phyloP scores from a whole-genome alignment of 2,797 vertebrate species.

The Heliangelus exortis region DNA sequence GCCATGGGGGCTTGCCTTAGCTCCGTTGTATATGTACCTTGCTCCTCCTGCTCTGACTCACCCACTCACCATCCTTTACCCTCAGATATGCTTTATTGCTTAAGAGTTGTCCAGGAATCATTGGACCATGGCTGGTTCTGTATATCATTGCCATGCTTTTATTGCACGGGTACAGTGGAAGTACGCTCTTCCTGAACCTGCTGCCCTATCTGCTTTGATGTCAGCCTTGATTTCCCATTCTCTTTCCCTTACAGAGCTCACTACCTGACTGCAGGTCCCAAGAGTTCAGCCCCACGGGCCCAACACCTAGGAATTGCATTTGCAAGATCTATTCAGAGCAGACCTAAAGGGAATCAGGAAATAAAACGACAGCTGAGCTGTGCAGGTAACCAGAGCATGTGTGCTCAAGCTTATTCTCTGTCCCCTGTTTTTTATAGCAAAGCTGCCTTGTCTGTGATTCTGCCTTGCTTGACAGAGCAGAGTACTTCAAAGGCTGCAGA shows the following conservation, averaged over 20 bases:
- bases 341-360: background rate
- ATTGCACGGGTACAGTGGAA: background rate
- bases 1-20: background rate
- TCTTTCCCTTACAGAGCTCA: background rate
- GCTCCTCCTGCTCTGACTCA: background rate
- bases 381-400: background rate
- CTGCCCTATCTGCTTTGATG: background rate
- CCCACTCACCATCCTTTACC: background rate
- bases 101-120: background rate
- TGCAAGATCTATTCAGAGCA: background rate
- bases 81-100: background rate
- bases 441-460: background rate
- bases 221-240: background rate
- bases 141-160: background rate
- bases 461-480: background rate
- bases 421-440: background rate
- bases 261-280: background rate
- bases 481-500: background rate
- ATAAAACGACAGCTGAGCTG: background rate
- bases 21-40: background rate
- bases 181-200: background rate
- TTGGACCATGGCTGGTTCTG: rapidly evolving
- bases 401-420: background rate
- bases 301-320: background rate
- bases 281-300: background rate